A percentile compares a stretch with the other conserved stretches of the same genome.
Conservation (phyloP, 2,797 vertebrate species). For the Hemibagrus guttatus region DNA sequence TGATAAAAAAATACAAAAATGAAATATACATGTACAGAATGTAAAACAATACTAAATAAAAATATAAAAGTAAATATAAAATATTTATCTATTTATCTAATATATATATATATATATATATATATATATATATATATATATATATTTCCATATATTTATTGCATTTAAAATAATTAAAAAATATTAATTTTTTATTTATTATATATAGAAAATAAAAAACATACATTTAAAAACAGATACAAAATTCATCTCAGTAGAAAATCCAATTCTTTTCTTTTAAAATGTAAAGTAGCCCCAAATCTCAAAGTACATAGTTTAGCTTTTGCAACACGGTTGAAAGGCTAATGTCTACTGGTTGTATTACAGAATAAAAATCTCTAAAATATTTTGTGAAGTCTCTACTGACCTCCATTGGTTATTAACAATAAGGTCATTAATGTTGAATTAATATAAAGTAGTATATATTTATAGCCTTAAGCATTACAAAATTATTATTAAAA, state of each 20-base stretch:
- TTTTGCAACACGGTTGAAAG: neutral
- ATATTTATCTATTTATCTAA: too few species aligned
- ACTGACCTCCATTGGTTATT: neutral
- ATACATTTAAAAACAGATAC: too few species aligned
- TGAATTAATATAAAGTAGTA: neutral
- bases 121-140: too few species aligned
- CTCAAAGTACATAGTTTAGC: neutral
- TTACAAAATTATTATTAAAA: neutral
- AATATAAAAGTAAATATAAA: too few species aligned
- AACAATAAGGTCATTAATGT: neutral
- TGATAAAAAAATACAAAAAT: neutral
- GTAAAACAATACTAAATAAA: neutral
- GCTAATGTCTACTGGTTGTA: neutral
- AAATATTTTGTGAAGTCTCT: neutral
- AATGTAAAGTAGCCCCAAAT: neutral
- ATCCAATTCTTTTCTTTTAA: neutral
- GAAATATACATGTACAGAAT: neutral
- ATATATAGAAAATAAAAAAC: too few species aligned
- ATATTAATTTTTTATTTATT: too few species aligned
- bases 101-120: too few species aligned
- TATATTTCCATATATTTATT: too few species aligned
- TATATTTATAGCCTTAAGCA: neutral
- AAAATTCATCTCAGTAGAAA: neutral
- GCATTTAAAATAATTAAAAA: too few species aligned
- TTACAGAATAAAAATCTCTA: neutral